Percentiles rank a stretch among this genome's conserved stretches.
Evolutionary conservation across 2,888 invertebrate genomes (phyloP).

Genomic region (Platycnemis pennipes): DNA sequence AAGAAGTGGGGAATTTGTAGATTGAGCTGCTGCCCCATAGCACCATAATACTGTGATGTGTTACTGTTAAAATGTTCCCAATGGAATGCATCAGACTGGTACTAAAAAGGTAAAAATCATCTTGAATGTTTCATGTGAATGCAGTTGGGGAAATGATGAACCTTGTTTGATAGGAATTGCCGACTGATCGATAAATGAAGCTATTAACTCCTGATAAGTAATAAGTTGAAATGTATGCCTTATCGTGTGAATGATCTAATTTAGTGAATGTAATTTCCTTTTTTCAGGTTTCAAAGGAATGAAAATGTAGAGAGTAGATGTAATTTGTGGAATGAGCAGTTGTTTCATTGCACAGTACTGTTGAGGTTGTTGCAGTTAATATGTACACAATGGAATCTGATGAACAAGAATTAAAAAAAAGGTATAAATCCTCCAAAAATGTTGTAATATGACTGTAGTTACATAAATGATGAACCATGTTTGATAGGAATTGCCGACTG

Average conservation of each 20-base stretch:
- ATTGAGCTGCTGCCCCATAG: no score
- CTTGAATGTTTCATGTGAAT: not conserved
- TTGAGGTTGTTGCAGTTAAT: no score
- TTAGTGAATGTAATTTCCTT: not conserved
- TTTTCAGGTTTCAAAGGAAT: not conserved
- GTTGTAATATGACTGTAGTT: no score
- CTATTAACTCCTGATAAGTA: not conserved
- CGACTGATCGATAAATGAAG: slow-evolving; percentile 1
- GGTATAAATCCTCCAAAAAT: no score
- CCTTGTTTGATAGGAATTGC: not conserved
- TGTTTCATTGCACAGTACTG: not conserved
- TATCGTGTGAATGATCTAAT: not conserved
- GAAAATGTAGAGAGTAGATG: not conserved
- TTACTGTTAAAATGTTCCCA: not conserved
- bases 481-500: slow-evolving; percentile 11
- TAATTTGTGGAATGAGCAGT: no score
- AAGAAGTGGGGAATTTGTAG: not conserved
- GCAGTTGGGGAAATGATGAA: not conserved
- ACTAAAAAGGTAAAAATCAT: not conserved
- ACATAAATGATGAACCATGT: not conserved
- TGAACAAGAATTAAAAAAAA: no score
- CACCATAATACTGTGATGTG: not conserved
- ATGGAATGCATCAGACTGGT: not conserved
- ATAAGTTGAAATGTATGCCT: not conserved
- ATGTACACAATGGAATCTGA: no score